A percentile compares a stretch with the other conserved stretches of the same genome.
Conservation (phyloP, 1,140 invertebrate species). For the Calliphora vicina region DNA sequence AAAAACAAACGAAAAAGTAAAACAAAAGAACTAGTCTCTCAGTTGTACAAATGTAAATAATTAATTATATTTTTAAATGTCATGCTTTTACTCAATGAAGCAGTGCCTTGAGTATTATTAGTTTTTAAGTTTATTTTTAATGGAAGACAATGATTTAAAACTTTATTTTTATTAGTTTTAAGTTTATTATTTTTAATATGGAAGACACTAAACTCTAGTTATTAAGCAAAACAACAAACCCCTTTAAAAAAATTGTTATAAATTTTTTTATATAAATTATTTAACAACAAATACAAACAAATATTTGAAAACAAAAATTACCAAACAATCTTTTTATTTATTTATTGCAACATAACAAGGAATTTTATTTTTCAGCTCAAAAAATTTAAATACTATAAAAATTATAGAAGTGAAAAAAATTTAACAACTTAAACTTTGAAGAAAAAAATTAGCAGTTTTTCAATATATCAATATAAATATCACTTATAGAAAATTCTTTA, state of each 20-base stretch:
- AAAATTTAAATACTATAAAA: too few relatives aligned
- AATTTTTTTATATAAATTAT: constrained; percentile 33
- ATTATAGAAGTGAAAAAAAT: too few relatives aligned
- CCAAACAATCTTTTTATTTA: constrained; percentile 16
- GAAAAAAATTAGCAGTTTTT: too few relatives aligned
- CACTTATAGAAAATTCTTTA: too few relatives aligned
- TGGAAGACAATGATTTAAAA: constrained; percentile 62
- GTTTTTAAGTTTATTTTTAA: constrained; percentile 33
- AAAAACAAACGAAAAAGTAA: not conserved
- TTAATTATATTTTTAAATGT: constrained; percentile 26
- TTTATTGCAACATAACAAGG: not conserved
- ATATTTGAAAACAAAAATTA: constrained; percentile 36
- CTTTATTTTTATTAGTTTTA: constrained; percentile 29
- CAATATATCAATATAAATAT: too few relatives aligned
- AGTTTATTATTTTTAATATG: constrained; percentile 3
- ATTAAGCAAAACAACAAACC: constrained; percentile 22
- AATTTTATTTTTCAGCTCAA: not conserved
- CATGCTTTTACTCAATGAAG: constrained; percentile 20
- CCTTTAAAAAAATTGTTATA: constrained; percentile 40
- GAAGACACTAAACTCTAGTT: constrained; percentile 30
- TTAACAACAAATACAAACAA: constrained; percentile 40
- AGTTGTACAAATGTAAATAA: constrained; percentile 49
- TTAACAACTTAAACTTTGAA: too few relatives aligned
- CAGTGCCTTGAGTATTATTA: constrained; percentile 38
- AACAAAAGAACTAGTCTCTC: not conserved